Evolutionary conservation across 2,888 invertebrate genomes (phyloP).

Genomic region (Conops quadrifasciatus): DNA sequence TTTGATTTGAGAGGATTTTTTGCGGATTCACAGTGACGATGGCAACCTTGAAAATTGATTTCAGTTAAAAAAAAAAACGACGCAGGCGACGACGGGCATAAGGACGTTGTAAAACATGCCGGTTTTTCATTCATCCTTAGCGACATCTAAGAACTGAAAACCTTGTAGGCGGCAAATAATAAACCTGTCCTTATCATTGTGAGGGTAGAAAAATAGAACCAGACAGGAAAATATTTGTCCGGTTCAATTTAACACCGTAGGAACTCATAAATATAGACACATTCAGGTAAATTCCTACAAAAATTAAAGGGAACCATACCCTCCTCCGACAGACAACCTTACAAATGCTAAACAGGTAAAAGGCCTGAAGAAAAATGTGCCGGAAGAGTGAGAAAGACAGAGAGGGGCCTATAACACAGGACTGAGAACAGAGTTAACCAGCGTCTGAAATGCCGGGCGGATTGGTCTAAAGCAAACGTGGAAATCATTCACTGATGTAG

Average conservation of each 20-base stretch:
- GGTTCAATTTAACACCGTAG: slow-evolving; percentile 4
- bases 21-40: too few relatives aligned
- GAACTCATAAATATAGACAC: slow-evolving; percentile 23
- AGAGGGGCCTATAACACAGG: slow-evolving; percentile 15
- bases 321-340: not conserved
- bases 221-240: slow-evolving; percentile 2
- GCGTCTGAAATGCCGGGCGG: slow-evolving; percentile 24
- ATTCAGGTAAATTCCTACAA: slow-evolving; percentile 28
- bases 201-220: not conserved
- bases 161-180: not conserved
- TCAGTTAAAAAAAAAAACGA: too few relatives aligned
- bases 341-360: slow-evolving; percentile 19
- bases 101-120: too few relatives aligned
- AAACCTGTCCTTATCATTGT: not conserved
- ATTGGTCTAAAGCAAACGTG: slow-evolving; percentile 16
- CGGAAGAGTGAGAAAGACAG: slow-evolving; percentile 11
- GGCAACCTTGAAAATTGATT: too few relatives aligned
- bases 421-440: slow-evolving; percentile 21
- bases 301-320: not conserved
- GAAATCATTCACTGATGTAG: slow-evolving; percentile 30
- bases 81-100: too few relatives aligned
- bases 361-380: slow-evolving; percentile 8
- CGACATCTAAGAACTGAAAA: too few relatives aligned
- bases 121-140: too few relatives aligned
- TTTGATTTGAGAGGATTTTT: too few relatives aligned